Conservation (phyloP, 2,888 invertebrate genomes). For the Didymodactylos carnosus region DNA sequence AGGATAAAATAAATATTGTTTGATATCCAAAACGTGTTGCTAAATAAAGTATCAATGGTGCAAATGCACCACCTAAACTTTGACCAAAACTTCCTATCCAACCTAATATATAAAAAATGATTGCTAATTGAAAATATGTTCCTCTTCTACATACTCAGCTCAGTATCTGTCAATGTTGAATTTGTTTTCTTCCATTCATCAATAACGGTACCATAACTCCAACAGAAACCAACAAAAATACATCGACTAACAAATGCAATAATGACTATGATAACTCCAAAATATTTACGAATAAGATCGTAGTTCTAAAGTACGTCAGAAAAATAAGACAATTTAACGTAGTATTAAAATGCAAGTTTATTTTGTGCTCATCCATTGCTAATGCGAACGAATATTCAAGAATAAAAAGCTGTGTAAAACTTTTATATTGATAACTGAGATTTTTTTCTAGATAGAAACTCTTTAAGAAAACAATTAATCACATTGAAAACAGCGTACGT, state of each 20-base stretch:
- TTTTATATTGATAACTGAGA: too few species aligned
- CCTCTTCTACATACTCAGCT: not conserved
- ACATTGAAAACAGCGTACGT: too few species aligned
- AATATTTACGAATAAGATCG: not conserved
- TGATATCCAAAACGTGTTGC: not conserved
- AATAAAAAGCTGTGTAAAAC: too few species aligned
- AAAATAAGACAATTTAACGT: too few species aligned
- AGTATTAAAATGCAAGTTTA: too few species aligned
- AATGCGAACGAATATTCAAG: too few species aligned
- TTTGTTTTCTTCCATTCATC: not conserved
- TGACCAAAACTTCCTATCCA: conserved; percentile 13
- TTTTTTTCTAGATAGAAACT: too few species aligned
- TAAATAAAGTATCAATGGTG: not conserved
- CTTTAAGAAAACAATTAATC: too few species aligned
- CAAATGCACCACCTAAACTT: conserved; percentile 3
- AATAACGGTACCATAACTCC: not conserved
- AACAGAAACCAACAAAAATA: not conserved
- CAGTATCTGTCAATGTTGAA: not conserved
- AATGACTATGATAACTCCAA: not conserved
- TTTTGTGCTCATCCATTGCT: too few species aligned
- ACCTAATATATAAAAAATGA: not conserved
- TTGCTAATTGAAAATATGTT: not conserved
- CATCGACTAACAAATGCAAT: not conserved
- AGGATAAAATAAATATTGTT: not conserved
- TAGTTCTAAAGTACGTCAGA: not conserved